Evolutionary conservation across 2,113 vertebrate genomes (phyloP), one percentile per base, ranked within the genome.

Genomic region (Nycticorax nycticorax): DNA sequence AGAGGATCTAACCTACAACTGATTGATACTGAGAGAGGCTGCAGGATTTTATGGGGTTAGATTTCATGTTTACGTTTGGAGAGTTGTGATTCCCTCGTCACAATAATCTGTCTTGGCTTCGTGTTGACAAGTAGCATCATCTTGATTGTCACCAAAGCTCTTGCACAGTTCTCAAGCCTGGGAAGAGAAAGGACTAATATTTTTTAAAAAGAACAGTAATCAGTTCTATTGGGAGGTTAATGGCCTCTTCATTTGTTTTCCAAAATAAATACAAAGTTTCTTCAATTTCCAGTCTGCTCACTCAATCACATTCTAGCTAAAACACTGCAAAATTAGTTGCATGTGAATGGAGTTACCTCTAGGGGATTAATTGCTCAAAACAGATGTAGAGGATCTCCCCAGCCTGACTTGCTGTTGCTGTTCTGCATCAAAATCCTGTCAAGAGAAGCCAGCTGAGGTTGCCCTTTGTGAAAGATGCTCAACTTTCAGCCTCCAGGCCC

Each of bases 241-340:
- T 86, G 60, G 69, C 72, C 89, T 94, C 56, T 85, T 96, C 77
- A 91, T 96, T 97, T 92, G 35, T 96, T 96, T 89, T 59, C 81
- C 69, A 93, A 78, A 95, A 91, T 63, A 93, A 91, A 94, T 76
- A 92, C 45, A 27, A 88, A 89, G n/a, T 91, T 94, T 90, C 79
- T 92, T 94, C 75, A 33, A 33, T 81, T 89, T 96, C 43, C 52
- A 95, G 86, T 27, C 57, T 45, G 17, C 43, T 94, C 85, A 37
- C 78, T 97, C 75, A 84, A 93, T 96, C 91, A 88, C 60, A 30
- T 93, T 84, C 52, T 86, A 81, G 45, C 63, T 93, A 92, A 96
- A 95, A 83, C 60, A 64, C 37, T 66, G 63, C 43, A 77, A 90
- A 96, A 97, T 97, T 93, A 90, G 77, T 94, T 96, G 87, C 95